Conservation (phyloP, 2,888 invertebrate genomes). For the Latheticus oryzae region DNA sequence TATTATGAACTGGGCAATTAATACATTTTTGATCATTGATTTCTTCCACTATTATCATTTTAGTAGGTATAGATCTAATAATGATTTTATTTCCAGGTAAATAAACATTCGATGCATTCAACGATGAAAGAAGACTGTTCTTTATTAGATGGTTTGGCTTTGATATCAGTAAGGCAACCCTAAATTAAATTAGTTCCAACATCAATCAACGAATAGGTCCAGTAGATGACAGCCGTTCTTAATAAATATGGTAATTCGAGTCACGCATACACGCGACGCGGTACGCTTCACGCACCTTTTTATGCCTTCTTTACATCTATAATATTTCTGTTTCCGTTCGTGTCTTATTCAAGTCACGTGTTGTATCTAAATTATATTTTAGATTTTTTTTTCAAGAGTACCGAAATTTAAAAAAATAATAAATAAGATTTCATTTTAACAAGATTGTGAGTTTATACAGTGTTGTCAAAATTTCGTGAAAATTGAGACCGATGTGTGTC, state of each 20-base stretch:
- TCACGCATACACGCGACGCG: slow-evolving; percentile 49
- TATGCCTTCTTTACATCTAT: slow-evolving; percentile 5
- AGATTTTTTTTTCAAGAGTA: slow-evolving; percentile 33
- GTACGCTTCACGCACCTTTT: slow-evolving; percentile 42
- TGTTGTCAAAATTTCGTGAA: too few relatives aligned
- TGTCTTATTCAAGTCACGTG: slow-evolving; percentile 48
- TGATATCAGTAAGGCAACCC: slow-evolving; percentile 51
- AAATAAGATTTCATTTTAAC: too few relatives aligned
- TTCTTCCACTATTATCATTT: too few relatives aligned
- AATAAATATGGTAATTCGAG: slow-evolving; percentile 54
- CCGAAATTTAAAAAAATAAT: too few relatives aligned
- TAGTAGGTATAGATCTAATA: too few relatives aligned
- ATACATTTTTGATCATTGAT: too few relatives aligned
- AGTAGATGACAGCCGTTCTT: slow-evolving; percentile 51
- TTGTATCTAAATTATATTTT: too few relatives aligned
- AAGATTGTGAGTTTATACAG: too few relatives aligned
- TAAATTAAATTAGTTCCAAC: slow-evolving; percentile 56
- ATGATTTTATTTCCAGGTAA: slow-evolving; percentile 36
- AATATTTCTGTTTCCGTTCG: slow-evolving; percentile 27
- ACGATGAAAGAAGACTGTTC: slow-evolving; percentile 9
- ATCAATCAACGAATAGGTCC: slow-evolving; percentile 53
- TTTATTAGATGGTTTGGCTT: slow-evolving; percentile 30
- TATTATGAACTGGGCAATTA: too few relatives aligned
- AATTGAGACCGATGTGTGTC: too few relatives aligned
- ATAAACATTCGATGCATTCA: slow-evolving; percentile 1